Percentiles rank a stretch among this genome's conserved stretches.
phyloP scores from a whole-genome alignment of 2,113 vertebrate species.

The Pangasianodon hypophthalmus region DNA sequence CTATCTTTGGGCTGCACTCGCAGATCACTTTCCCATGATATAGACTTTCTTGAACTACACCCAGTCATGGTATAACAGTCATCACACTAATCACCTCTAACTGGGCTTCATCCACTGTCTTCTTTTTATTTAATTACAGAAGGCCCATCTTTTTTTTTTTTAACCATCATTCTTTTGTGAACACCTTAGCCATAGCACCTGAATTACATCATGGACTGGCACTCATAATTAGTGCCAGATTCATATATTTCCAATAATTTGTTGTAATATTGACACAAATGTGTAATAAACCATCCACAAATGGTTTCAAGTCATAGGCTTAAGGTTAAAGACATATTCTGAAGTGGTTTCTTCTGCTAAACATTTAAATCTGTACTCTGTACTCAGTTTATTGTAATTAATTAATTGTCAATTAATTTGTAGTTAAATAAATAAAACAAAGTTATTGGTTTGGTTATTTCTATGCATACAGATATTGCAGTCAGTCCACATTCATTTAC shows the following conservation, averaged over 20 bases:
- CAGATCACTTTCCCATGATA: slow-evolving; percentile 6
- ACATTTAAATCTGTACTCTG: neutral
- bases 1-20: slow-evolving; percentile 44
- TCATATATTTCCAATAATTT: neutral
- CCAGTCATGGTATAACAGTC: neutral
- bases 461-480: neutral
- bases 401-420: neutral
- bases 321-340: neutral
- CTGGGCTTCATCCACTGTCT: neutral
- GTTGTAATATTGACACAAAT: neutral
- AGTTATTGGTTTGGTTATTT: neutral
- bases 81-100: neutral
- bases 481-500: neutral
- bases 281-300: neutral
- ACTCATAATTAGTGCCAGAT: neutral
- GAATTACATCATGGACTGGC: neutral
- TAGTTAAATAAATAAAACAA: neutral
- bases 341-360: neutral
- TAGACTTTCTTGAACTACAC: neutral
- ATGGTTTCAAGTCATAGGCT: neutral
- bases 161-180: neutral
- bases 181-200: neutral
- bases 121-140: neutral
- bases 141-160: neutral
- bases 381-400: neutral